phyloP scores from a whole-genome alignment of 2,888 invertebrate species.

The Podabrus alpinus region DNA sequence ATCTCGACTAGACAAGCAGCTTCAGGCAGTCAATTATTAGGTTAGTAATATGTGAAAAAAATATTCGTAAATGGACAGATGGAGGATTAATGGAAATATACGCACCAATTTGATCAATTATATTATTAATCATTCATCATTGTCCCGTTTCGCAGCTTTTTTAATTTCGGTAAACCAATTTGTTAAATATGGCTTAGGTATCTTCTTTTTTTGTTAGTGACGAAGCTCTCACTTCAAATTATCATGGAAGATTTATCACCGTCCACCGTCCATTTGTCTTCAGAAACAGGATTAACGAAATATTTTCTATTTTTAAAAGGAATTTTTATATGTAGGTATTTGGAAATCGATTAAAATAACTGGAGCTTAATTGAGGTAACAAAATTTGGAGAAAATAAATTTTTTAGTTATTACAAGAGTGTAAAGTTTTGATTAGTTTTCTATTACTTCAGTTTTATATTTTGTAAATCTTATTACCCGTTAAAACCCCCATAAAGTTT shows the following conservation, averaged over 20 bases:
- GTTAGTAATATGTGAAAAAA: too few species aligned
- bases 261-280: not conserved
- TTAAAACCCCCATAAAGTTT: not conserved
- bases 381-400: not conserved
- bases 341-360: not conserved
- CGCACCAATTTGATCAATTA: too few species aligned
- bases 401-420: not conserved
- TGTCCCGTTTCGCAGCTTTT: not conserved
- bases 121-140: too few species aligned
- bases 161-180: not conserved
- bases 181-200: not conserved
- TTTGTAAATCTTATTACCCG: not conserved
- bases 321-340: not conserved
- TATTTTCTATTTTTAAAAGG: not conserved
- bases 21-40: too few species aligned
- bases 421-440: not conserved
- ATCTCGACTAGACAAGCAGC: too few species aligned
- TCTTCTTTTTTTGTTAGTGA: not conserved
- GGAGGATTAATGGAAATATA: too few species aligned
- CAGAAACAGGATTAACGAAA: not conserved
- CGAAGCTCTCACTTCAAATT: not conserved
- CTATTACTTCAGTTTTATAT: not conserved
- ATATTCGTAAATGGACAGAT: too few species aligned
- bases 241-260: not conserved
- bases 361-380: not conserved